Percentiles rank a stretch among this genome's conserved stretches.
Conservation (phyloP, 2,797 vertebrate genomes). For the Gobionotothen gibberifrons region DNA sequence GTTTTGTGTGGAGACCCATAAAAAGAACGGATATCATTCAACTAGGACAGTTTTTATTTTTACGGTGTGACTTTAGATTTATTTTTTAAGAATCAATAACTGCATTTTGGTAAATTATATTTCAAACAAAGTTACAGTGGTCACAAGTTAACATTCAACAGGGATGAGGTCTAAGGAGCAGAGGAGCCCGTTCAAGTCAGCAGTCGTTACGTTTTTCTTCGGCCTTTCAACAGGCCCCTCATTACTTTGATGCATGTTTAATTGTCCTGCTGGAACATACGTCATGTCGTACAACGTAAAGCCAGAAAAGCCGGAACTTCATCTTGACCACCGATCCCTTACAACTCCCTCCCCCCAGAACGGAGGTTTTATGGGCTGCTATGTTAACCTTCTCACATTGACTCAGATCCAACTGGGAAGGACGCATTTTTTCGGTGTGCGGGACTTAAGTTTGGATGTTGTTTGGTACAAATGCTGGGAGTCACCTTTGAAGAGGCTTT, state of each 20-base stretch:
- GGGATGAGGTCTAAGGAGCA: background rate
- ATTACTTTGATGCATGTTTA: background rate
- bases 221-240: background rate
- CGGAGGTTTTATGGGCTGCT: background rate
- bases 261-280: background rate
- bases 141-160: background rate
- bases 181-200: background rate
- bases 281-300: background rate
- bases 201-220: background rate
- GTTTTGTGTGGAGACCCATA: background rate
- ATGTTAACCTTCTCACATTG: background rate
- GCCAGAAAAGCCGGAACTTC: background rate
- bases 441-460: background rate
- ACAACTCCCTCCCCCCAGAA: background rate
- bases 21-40: background rate
- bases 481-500: too few species aligned
- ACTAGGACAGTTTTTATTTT: background rate
- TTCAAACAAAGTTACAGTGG: constrained; percentile 19
- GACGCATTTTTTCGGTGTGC: background rate
- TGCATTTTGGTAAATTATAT: constrained; percentile 11
- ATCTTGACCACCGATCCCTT: background rate
- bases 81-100: background rate
- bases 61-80: background rate
- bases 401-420: background rate
- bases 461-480: background rate